Conservation (phyloP, 2,797 vertebrate species). For the Cyprinella venusta region DNA sequence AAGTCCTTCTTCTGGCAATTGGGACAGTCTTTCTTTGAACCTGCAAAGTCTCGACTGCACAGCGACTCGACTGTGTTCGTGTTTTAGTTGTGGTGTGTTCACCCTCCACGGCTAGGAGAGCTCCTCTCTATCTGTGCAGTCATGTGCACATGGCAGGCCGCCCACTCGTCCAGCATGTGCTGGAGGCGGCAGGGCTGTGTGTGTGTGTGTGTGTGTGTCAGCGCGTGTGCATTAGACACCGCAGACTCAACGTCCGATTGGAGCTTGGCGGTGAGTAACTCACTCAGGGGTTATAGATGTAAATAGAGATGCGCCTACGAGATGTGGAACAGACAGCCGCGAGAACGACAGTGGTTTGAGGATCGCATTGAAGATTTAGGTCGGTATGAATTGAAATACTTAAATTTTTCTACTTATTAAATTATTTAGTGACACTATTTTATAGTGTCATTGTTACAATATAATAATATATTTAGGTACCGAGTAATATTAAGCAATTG, state of each 20-base stretch:
- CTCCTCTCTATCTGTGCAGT: conserved; percentile 59
- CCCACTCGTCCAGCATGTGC: conserved; percentile 64
- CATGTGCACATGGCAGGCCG: conserved; percentile 73
- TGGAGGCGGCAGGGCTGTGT: conserved; percentile 61
- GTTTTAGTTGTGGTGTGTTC: conserved; percentile 24
- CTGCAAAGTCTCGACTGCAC: neutral
- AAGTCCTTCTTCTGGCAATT: conserved; percentile 50
- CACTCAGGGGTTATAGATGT: conserved; percentile 59
- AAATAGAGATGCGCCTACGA: conserved; percentile 61
- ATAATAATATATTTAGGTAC: too few species aligned
- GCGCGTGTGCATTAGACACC: conserved; percentile 56
- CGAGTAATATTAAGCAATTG: too few species aligned
- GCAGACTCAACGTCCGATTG: conserved; percentile 63
- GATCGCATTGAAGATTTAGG: neutral
- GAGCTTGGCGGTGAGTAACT: conserved; percentile 63
- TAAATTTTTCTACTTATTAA: neutral
- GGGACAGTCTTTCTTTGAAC: conserved; percentile 11
- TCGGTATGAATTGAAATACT: neutral
- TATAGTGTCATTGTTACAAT: too few species aligned
- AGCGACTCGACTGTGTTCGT: neutral
- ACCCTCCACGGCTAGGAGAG: conserved; percentile 56
- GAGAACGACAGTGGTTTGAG: neutral
- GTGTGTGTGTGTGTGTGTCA: conserved; percentile 50
- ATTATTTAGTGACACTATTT: neutral
- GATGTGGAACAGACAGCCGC: conserved; percentile 1